Percentiles rank a stretch among this genome's conserved stretches.
phyloP scores from a whole-genome alignment of 1,140 invertebrate species.

The Aphelenchoides avenae region DNA sequence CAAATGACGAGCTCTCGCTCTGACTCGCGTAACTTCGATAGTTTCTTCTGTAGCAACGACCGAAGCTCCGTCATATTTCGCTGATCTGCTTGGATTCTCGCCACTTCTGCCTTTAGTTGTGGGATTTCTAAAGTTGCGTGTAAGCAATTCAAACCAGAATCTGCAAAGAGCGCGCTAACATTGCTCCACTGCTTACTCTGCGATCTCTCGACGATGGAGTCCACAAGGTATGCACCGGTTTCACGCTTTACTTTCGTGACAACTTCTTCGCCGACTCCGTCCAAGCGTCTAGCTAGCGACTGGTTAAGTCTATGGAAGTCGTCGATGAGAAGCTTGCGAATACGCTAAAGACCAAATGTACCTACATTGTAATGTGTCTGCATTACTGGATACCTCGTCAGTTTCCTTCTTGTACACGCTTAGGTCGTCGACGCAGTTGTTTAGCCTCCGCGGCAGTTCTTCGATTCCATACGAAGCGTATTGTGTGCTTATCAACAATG shows the following conservation, averaged over 20 bases:
- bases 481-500: conserved; percentile 52
- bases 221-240: conserved; percentile 22
- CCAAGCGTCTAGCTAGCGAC: conserved; percentile 16
- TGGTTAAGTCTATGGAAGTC: conserved; percentile 30
- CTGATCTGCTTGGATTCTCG: too few relatives aligned
- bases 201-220: conserved; percentile 23
- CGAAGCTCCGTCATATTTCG: too few relatives aligned
- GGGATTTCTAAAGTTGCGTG: too few relatives aligned
- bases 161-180: too few relatives aligned
- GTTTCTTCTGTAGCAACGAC: too few relatives aligned
- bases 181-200: too few relatives aligned
- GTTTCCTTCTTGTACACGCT: conserved; percentile 54
- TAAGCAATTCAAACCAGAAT: too few relatives aligned
- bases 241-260: conserved; percentile 24
- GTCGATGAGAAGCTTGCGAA: conserved; percentile 30
- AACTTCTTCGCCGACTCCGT: conserved; percentile 26
- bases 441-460: conserved; percentile 47
- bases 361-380: background rate
- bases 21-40: too few relatives aligned
- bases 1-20: too few relatives aligned
- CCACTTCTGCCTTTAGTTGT: too few relatives aligned
- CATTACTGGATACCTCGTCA: conserved; percentile 35
- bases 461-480: conserved; percentile 54
- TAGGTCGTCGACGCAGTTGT: conserved; percentile 53
- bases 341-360: conserved; percentile 27